Conservation (phyloP, 2,888 invertebrate species). For the Mimas tiliae region DNA sequence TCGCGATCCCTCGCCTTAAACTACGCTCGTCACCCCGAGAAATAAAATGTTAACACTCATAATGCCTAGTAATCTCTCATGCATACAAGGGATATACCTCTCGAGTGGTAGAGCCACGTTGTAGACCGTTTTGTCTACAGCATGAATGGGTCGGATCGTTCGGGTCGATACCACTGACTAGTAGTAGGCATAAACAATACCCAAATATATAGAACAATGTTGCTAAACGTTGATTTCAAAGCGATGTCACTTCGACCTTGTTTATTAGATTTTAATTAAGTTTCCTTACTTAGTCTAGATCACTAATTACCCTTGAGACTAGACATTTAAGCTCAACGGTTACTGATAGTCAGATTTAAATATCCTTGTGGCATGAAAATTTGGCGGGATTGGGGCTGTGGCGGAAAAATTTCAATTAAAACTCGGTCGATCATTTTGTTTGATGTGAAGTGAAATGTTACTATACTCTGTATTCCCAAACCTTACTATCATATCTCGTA, state of each 20-base stretch:
- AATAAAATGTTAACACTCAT: too few species aligned
- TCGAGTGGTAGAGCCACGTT: too few species aligned
- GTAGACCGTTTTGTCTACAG: too few species aligned
- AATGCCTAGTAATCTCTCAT: too few species aligned
- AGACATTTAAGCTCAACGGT: constrained; percentile 14
- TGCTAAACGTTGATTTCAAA: neutral
- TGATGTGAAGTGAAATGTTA: neutral
- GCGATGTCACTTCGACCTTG: neutral
- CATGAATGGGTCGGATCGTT: too few species aligned
- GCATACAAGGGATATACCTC: too few species aligned
- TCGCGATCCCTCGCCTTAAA: too few species aligned
- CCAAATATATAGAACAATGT: neutral
- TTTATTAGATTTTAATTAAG: neutral
- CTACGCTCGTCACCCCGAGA: too few species aligned
- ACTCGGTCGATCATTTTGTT: neutral
- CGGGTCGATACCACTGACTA: too few species aligned
- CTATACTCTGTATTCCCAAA: neutral
- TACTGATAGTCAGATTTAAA: constrained; percentile 5
- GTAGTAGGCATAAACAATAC: neutral
- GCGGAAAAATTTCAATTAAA: constrained; percentile 7
- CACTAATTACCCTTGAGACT: constrained; percentile 13
- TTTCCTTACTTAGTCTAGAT: constrained; percentile 20
- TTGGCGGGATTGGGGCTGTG: neutral
- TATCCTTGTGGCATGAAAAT: constrained; percentile 10
- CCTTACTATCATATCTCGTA: neutral